Percentiles rank a stretch among this genome's conserved stretches.
phyloP scores from a whole-genome alignment of 2,113 vertebrate species.

The Carlito syrichta region DNA sequence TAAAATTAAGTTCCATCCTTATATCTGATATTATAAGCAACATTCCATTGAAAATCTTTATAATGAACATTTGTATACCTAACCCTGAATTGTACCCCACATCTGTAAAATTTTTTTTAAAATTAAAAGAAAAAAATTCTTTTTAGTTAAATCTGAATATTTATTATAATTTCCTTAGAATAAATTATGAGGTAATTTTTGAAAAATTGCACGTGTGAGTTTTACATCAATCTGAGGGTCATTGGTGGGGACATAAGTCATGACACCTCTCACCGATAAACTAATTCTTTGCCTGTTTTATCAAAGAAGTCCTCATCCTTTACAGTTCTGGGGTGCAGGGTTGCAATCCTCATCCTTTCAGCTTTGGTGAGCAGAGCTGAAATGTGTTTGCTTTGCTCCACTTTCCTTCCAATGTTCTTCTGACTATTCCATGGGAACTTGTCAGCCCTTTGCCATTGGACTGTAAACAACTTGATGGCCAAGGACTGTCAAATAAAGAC shows the following conservation, averaged over 20 bases:
- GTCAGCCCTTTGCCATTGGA: background rate
- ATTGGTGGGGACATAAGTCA: background rate
- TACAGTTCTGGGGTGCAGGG: too few species aligned
- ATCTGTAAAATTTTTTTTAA: too few species aligned
- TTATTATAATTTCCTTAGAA: background rate
- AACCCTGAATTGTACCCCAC: too few species aligned
- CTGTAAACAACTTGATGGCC: background rate
- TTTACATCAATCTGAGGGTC: background rate
- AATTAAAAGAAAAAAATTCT: too few species aligned
- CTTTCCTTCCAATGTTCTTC: background rate
- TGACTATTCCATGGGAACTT: background rate
- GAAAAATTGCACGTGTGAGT: background rate
- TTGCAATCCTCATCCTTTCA: too few species aligned
- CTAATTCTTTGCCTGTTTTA: background rate
- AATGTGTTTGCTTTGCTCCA: background rate
- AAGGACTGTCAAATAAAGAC: background rate
- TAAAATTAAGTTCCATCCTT: background rate
- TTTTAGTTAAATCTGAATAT: background rate
- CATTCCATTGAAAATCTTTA: background rate
- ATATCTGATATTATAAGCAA: background rate
- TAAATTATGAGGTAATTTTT: background rate
- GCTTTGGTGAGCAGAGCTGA: background rate
- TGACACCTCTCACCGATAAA: background rate
- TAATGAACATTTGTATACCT: too few species aligned
- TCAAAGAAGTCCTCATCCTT: background rate